Percentiles rank a stretch among this genome's conserved stretches.
These are phyloP conservation scores for Formicarius rufipectus DNA, from an alignment of 2,113 vertebrate genomes.

Conservation along the genomic window DNA sequence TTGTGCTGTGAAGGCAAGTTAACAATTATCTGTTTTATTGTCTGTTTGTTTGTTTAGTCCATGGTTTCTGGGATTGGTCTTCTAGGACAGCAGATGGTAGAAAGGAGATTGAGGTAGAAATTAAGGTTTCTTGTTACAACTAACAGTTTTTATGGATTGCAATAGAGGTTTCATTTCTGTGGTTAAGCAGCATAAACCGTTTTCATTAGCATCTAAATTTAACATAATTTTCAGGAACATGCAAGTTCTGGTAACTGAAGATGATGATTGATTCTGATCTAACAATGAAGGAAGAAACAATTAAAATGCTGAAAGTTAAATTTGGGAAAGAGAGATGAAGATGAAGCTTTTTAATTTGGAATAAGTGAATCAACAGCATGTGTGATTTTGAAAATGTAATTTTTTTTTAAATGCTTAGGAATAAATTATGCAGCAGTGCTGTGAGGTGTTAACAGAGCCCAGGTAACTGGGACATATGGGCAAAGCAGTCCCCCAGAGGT, in stretches of 20 bases:
- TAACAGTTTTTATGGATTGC: constrained; percentile 34
- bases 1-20: neutral
- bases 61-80: constrained; percentile 2
- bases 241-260: constrained; percentile 16
- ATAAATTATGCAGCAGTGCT: neutral
- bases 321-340: neutral
- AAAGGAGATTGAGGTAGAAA: constrained; percentile 52
- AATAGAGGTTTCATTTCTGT: constrained; percentile 48
- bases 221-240: constrained; percentile 38
- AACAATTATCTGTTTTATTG: constrained; percentile 12
- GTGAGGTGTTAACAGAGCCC: neutral
- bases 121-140: constrained; percentile 42
- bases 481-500: neutral
- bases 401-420: neutral
- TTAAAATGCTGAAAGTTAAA: constrained; percentile 34
- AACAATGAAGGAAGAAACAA: constrained; percentile 17
- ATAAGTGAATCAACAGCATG: neutral
- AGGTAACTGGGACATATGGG: fast-evolving
- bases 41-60: constrained; percentile 17
- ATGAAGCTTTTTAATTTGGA: constrained; percentile 1
- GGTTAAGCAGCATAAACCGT: constrained; percentile 55
- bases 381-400: neutral
- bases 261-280: constrained; percentile 35
- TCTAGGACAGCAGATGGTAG: constrained; percentile 46
- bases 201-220: constrained; percentile 60